Evolutionary conservation across 53 echinoderm and acorn worm species (phyloP).

Genomic region (Zoroaster sp.): DNA sequence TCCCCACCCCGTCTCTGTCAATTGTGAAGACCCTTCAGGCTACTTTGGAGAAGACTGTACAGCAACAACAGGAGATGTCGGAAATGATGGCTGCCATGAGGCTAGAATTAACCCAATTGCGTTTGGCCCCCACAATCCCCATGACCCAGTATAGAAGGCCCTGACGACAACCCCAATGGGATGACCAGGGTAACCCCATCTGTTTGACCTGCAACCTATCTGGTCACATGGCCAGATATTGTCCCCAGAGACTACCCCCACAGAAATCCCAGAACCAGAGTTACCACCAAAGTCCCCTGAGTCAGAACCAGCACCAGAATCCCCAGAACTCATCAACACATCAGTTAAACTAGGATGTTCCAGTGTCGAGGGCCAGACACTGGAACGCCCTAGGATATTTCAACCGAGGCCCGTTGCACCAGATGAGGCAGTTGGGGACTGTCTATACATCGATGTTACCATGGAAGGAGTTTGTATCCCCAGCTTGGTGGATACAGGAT

Average conservation of each 20-base stretch:
- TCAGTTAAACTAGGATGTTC: no score
- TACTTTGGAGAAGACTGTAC: background rate
- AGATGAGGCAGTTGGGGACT: no score
- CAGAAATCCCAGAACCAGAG: background rate
- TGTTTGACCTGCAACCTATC: background rate
- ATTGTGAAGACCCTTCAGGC: background rate
- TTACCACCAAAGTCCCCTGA: background rate
- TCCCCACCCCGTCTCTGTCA: background rate
- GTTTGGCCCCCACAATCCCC: background rate
- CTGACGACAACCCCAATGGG: background rate
- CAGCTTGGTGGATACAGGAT: conserved; percentile 21
- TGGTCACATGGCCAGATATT: background rate
- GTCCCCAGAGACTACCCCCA: no score
- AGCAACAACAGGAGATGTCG: background rate
- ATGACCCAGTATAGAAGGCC: background rate
- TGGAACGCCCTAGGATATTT: no score
- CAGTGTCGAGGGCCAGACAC: no score
- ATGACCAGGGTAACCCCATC: background rate
- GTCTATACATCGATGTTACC: background rate
- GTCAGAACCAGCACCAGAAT: no score
- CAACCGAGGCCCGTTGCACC: no score
- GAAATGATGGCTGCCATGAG: conserved; percentile 8
- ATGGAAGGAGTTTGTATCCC: background rate
- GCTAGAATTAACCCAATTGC: no score
- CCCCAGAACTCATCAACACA: no score